Evolutionary conservation across 2,888 invertebrate genomes (phyloP), one percentile per base, ranked within the genome.

Genomic region (Agrilus biguttatus): DNA sequence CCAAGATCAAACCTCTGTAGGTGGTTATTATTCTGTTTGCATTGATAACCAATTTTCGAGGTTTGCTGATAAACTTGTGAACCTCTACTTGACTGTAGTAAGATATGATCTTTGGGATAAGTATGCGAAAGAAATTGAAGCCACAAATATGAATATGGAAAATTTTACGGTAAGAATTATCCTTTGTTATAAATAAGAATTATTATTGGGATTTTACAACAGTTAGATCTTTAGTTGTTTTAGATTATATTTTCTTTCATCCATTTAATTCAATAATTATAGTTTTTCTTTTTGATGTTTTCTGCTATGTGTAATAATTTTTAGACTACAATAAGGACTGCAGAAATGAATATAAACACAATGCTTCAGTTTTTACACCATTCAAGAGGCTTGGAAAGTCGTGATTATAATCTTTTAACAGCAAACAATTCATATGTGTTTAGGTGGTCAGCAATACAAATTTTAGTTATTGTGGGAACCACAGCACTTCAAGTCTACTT

Each of bases 41-140:
- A 83, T 92, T 43, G 91, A 92, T 62, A 92, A 92, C 68, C 90
- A 91, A 62, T 90, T 91, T 61, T 90, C 91, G 1, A 74, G 87
- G 58, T 92, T 90, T 68, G 88, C 90, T 13, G 81, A 83, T 7
- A 92, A 92, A 68, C 68, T 92, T 49, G 84, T 92, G 32, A 91
- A 90, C 62, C 70, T 92, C 48, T 92, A 92, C 58, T 75, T 92
- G 45, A 90, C 91, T 0, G 90, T 92, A 5, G 89, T 91, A 43
- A 78, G 89, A 58, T 89, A 90, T 56, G 91, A 92, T 58, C 80
- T 88, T 64, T 95, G 95, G 95, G 88, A 91, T 56, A 78, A 85
- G 58, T 92, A 87, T 56, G 79, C 89, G 0, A 81, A 88, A 61
- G 93, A 95, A 67, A 74, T 93, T 17, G 86, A 91, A 59, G 84